Percentiles rank a stretch among this genome's conserved stretches.
Conservation (phyloP, 2,797 vertebrate genomes). For the Sebastes cheni region DNA sequence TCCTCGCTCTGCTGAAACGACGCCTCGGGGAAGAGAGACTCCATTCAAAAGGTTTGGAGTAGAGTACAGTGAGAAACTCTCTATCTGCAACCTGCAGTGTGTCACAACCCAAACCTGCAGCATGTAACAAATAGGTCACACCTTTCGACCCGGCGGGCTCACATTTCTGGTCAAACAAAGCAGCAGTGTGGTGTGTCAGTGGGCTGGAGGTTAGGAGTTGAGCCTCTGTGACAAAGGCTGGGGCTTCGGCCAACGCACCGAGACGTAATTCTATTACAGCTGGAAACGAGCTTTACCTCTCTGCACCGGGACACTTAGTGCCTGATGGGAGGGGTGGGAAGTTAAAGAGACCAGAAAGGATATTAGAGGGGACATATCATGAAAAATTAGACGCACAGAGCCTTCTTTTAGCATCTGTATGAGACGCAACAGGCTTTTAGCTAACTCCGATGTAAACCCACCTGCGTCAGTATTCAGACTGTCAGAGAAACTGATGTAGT, state of each 20-base stretch:
- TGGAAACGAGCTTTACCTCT: conserved; percentile 14
- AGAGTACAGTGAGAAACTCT: background rate
- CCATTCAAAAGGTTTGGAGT: background rate
- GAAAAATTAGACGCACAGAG: too few species aligned
- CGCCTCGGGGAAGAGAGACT: background rate
- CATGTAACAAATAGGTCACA: conserved; percentile 15
- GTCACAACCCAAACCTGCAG: conserved; percentile 16
- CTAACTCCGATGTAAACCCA: too few species aligned
- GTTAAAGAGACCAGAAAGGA: conserved; percentile 11
- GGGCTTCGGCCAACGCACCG: background rate
- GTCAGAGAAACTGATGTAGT: too few species aligned
- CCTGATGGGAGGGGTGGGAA: conserved; percentile 24
- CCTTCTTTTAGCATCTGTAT: too few species aligned
- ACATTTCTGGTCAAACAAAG: conserved; percentile 34
- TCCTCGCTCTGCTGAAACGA: background rate
- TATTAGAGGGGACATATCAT: conserved; percentile 9
- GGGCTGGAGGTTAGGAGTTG: conserved; percentile 14
- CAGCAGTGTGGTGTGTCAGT: conserved; percentile 11
- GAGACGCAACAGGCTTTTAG: too few species aligned
- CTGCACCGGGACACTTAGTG: conserved; percentile 7
- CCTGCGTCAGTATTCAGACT: accelerated
- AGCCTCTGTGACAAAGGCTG: conserved; percentile 27
- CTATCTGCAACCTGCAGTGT: background rate
- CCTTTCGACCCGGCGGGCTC: background rate
- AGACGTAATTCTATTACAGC: conserved; percentile 34